Base-by-base conservation (phyloP, 2,888 invertebrate species). In the Carpatolechia fugitivella region DNA sequence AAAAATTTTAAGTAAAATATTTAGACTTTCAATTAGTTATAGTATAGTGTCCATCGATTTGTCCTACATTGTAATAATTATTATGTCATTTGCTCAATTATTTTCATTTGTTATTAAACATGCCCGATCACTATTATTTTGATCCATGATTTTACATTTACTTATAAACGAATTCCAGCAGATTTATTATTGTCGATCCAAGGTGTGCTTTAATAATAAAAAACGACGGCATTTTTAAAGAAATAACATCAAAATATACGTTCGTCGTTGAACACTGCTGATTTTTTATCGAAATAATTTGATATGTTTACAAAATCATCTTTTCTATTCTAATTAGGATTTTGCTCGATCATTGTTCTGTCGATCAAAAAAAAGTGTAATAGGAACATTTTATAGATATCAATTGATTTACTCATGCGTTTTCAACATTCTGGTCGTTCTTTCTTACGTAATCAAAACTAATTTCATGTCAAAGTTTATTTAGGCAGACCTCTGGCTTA, bases 241-340 rank as follows among this genome's bases (percentile, higher is more conserved):
- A 29, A 38, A 29, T n/a, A 24, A 38, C 29, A 29, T 51, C 18
- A 38, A 51, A 51, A 29, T 50, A 36, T 40, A 13, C 5, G 65
- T 62, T 62, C 7, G 13, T 64, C 49, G 57, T 62, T 54, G 54
- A 61, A 62, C 63, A 57, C 4, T 18, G 48, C 18, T 35, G 66
- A 68, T 66, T 71, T 72, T 70, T 70, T 70, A 66, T 68, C 66
- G 57, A 71, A 75, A 73, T 71, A 61, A 72, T 72, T 76, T 85
- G 86, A 86, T 86, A 86, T 86, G 86, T 86, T 79, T 78, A 78
- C 69, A 74, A 79, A 79, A 80, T 69, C 78, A 78, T 76, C 68
- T 30, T 18, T 20, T 36, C n/a, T 0, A 29, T 13, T 30, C 20
- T 59, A 63, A 60, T 56, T 56, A 56, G 61, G 60, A n/a, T 65